Evolutionary conservation across 2,113 vertebrate genomes (phyloP), one percentile per base, ranked within the genome.

Genomic region (Parotia lawesii): DNA sequence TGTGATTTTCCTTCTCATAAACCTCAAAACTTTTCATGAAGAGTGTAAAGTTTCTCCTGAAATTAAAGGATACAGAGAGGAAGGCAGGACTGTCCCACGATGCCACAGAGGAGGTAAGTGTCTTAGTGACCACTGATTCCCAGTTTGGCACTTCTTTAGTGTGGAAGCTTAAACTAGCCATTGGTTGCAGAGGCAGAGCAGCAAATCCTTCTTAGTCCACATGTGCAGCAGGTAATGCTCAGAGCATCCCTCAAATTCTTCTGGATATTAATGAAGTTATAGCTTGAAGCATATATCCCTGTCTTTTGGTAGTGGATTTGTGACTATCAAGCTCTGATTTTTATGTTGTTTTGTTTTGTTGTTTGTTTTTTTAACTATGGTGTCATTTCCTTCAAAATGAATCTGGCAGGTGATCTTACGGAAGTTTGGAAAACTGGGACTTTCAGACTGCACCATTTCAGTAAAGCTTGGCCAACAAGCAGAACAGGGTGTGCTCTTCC

Each of bases 71-170:
- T 47, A 10, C 1, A 5, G 21, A 69, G 22, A 73, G 24, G 16
- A 20, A 60, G 45, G 22, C 35, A 20, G 21, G 21, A 25, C 9
- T 89, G 38, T 35, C 37, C 24, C 3, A 2, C 1, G 9, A n/a
- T 61, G 61, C 35, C 42, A 45, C 1, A 1, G 73, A 73, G 47
- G 18, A 89, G 22, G 15, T 54, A 25, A 60, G 10, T 15, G 13
- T 48, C 35, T 35, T n/a, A 16, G 13, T 23, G 53, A 77, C 66
- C 51, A 58, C 10, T 27, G 12, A 42, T 58, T 75, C 16, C 27
- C 21, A 40, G 2, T 70, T 28, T 37, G n/a, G 5, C 0, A 0
- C 25, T 64, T 73, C 14, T 42, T 61, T 11, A 33, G 4, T 35
- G 28, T 22, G 33, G 29, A 75, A 88, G 9, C 9, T 72, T 64